These are phyloP conservation scores for Aricia agestis DNA, from an alignment of 1,140 invertebrate species.

Conservation along the genomic window DNA sequence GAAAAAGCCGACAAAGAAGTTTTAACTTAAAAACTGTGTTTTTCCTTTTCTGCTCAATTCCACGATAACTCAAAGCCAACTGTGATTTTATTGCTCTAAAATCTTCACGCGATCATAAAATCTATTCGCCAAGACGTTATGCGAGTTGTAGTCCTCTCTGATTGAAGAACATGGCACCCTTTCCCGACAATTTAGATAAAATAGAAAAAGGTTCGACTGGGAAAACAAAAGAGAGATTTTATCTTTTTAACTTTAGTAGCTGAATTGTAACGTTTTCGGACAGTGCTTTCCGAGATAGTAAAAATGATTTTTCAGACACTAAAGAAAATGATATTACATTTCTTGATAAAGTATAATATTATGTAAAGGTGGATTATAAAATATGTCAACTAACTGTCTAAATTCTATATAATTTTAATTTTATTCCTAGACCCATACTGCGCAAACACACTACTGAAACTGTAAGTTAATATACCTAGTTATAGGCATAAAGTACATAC, in stretches of 20 bases:
- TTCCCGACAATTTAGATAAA: slow-evolving; percentile 7
- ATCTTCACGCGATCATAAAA: slow-evolving; percentile 2
- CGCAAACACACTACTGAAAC: too few relatives aligned
- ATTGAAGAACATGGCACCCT: slow-evolving; percentile 2
- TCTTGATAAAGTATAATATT: too few relatives aligned
- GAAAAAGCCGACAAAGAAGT: too few relatives aligned
- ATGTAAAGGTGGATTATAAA: too few relatives aligned
- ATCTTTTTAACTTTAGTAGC: not conserved
- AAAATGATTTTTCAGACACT: not conserved
- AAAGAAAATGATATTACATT: too few relatives aligned
- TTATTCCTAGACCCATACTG: too few relatives aligned
- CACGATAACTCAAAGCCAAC: not conserved
- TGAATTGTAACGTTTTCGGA: not conserved
- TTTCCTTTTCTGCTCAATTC: not conserved
- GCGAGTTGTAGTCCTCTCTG: not conserved
- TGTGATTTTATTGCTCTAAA: not conserved
- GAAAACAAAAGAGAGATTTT: not conserved
- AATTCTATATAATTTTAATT: too few relatives aligned
- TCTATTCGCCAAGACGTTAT: not conserved
- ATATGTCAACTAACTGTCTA: too few relatives aligned
- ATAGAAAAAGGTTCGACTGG: slow-evolving; percentile 8
- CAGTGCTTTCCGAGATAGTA: too few relatives aligned
- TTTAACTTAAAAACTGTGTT: too few relatives aligned
- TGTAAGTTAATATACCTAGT: too few relatives aligned
- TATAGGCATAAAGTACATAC: too few relatives aligned